These are phyloP conservation scores for Ephydatia muelleri DNA, from an alignment of 37 sponge, comb jelly and placozoan genomes.

Conservation along the genomic window DNA sequence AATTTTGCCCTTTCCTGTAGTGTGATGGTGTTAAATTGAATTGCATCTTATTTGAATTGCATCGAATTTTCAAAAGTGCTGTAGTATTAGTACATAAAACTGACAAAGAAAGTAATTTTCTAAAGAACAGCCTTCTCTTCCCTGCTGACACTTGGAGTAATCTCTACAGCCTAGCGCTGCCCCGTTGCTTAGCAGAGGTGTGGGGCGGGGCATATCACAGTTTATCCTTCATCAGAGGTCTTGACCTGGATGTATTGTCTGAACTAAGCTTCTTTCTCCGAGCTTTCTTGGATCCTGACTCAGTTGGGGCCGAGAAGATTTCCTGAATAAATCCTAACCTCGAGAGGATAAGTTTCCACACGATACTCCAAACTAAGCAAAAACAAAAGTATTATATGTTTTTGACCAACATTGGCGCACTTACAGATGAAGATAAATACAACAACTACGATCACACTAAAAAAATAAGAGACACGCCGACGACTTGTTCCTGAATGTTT, in stretches of 20 bases:
- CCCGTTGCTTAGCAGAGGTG: background rate
- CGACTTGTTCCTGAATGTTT: conserved; percentile 1
- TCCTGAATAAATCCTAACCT: conserved; percentile 84
- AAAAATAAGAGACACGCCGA: conserved; percentile 24
- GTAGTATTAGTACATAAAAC: no score
- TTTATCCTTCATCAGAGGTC: background rate
- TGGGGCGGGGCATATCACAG: background rate
- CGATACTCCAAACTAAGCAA: background rate
- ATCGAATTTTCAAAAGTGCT: background rate
- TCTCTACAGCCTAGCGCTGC: background rate
- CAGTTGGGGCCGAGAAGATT: conserved; percentile 54
- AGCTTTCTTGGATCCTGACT: conserved; percentile 12
- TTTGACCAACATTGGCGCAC: background rate
- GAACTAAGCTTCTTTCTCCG: background rate
- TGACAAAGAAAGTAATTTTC: background rate
- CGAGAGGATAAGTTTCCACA: background rate
- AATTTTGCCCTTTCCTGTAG: background rate
- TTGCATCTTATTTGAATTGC: background rate
- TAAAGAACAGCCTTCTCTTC: background rate
- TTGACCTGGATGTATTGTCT: conserved; percentile 37
- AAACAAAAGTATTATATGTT: background rate
- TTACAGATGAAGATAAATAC: conserved; percentile 39
- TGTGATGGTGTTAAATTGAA: background rate
- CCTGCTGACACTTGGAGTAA: background rate
- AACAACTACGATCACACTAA: conserved; percentile 20